Base-by-base conservation (phyloP, 53 echinoderm and acorn worm species). In the Echinarachnius parma region DNA sequence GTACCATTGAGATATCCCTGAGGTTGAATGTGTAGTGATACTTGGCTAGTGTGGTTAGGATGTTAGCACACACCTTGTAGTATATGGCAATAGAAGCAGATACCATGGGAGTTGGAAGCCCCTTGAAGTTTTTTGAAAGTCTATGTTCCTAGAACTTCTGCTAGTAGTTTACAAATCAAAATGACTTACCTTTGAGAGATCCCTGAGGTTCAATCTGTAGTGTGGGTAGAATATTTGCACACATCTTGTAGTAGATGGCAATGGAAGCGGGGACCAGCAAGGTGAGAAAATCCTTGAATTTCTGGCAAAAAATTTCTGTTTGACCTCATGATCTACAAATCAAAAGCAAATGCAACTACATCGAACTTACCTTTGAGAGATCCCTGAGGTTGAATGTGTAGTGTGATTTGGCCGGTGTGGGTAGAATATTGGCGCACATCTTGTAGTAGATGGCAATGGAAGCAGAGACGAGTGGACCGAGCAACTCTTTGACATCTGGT, bases 201-300 rank as follows among this genome's bases (percentile, higher is more conserved):
- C 98, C 49, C 98, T 92, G 7, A 98, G 64, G 61, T 98, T 98
- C 81, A 98, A 98, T 15, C 92, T 98, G 54, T 98, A 98, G 32
- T 98, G 98, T 98, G 25, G 98, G 98, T 26, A 98, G 57, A 83
- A 98, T 85, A 46, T 98, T 98, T 50, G 56, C 54, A 66, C 89
- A 87, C 98, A 98, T 98, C 83, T 92, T 92, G 75, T 92, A 98
- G 83, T 98, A 98, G 63, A 98, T 80, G 22, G 98, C 98, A 25
- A 98, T 98, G 64, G 98, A 92, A 0, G 92, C 92, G 1, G 92
- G 88, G 56, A 98, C 98, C 66, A 98, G 33, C 0, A 88, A 92
- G 10, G 50, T 48, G 11, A 98, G 76, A 28, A 92, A 80, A 23
- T 92, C 98, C 32, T 74, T 70, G 35, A 98, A n/a, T 77, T 31